phyloP scores from a whole-genome alignment of 2,888 invertebrate genomes.

The Aporophyla lueneburgensis region DNA sequence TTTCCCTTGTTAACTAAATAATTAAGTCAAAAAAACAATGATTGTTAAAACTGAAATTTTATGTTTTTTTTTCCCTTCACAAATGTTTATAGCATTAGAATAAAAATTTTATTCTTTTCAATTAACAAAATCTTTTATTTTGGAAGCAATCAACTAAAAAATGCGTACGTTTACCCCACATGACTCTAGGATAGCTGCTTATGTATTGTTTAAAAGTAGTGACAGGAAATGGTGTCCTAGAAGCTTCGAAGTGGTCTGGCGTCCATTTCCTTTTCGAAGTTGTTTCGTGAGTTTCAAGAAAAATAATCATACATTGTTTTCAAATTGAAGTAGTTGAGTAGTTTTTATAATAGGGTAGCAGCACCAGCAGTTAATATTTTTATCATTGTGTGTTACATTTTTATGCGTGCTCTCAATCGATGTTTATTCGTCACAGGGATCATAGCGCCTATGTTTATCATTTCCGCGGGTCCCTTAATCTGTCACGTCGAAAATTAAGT shows the following conservation, averaged over 20 bases:
- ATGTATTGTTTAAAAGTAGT: conserved; percentile 11
- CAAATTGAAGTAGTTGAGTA: neutral
- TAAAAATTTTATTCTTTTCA: too few relatives aligned
- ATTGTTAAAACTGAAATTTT: too few relatives aligned
- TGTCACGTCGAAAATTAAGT: conserved; percentile 81
- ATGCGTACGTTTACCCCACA: too few relatives aligned
- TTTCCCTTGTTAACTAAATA: too few relatives aligned
- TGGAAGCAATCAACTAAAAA: too few relatives aligned
- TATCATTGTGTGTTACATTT: neutral
- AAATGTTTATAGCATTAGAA: too few relatives aligned
- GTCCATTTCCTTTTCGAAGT: conserved; percentile 40
- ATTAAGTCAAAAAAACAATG: too few relatives aligned
- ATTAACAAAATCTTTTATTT: too few relatives aligned
- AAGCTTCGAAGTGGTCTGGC: conserved; percentile 11
- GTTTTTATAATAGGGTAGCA: neutral
- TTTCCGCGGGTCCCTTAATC: conserved; percentile 62
- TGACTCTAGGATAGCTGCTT: neutral
- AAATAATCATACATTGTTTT: conserved; percentile 36
- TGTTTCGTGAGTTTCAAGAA: conserved; percentile 11
- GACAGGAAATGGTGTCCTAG: conserved; percentile 37
- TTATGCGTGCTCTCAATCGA: conserved; percentile 4
- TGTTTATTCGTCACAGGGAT: conserved; percentile 25
- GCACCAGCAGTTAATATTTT: too few relatives aligned
- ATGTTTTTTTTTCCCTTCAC: too few relatives aligned
- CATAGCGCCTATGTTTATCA: conserved; percentile 47